A percentile compares a stretch with the other conserved stretches of the same genome.
phyloP scores from a whole-genome alignment of 2,888 invertebrate genomes.

The Hyalella azteca region DNA sequence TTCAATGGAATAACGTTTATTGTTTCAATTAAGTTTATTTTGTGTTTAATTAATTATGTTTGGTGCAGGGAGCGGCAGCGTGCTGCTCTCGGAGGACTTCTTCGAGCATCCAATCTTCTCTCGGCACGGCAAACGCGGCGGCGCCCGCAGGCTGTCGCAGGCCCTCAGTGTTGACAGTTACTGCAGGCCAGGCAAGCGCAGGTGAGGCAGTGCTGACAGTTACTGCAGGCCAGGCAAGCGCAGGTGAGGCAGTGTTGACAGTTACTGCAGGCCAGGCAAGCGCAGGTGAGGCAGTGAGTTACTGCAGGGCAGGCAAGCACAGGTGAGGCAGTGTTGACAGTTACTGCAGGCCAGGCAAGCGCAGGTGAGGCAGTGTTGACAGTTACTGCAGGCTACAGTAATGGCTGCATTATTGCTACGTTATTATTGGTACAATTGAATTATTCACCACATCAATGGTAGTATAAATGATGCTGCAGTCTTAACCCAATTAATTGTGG shows the following conservation, averaged over 20 bases:
- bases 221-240: not conserved
- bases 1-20: too few species aligned
- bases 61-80: constrained; percentile 9
- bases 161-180: constrained; percentile 8
- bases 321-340: not conserved
- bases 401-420: too few species aligned
- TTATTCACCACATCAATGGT: too few species aligned
- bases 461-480: too few species aligned
- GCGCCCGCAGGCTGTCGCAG: not conserved
- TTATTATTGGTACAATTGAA: too few species aligned
- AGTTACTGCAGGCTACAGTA: not conserved
- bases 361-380: not conserved
- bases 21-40: too few species aligned
- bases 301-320: not conserved
- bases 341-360: not conserved
- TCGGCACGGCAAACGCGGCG: not conserved
- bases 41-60: not conserved
- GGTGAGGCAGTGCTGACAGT: not conserved
- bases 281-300: not conserved
- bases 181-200: constrained; percentile 2
- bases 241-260: constrained; percentile 2
- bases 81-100: not conserved
- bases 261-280: not conserved
- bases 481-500: not conserved
- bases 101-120: constrained; percentile 11